Evolutionary conservation across 2,888 invertebrate genomes (phyloP), one percentile per base, ranked within the genome.

Genomic region (Ryuthela nishihirai): DNA sequence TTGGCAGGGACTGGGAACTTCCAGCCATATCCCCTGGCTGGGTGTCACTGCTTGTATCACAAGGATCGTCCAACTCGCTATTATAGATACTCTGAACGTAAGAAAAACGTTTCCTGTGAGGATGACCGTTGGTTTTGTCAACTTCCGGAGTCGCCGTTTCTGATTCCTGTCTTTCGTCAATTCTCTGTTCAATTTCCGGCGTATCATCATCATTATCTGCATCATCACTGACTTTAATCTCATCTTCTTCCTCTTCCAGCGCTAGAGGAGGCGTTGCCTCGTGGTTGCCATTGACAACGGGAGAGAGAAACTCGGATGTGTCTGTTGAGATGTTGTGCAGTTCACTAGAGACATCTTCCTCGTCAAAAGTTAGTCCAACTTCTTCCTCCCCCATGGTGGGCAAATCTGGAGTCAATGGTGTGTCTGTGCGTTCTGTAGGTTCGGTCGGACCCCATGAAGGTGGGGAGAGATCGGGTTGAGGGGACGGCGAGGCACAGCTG

Each of bases 61-160:
- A 49, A 2, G 40, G 50, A 2, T 56, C 52, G 18, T 47, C 55
- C 59, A 49, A 59, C 20, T 59, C 56, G 38, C 53, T 55, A 36
- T 62, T 32, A 24, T 62, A 55, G 29, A 62, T 55, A 44, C 62
- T 62, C 38, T 52, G 52, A 23, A 46, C 53, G 35, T 86, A 88
- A 78, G 87, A 86, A 55, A 85, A 85, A 85, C 78, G 26, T 82
- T 76, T 41, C 73, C 74, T 67, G 71, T 59, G 52, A 12, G 34
- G 34, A 6, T 41, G 29, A n/a, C 47, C 54, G 26, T n/a, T n/a
- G n/a, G n/a, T n/a, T n/a, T n/a, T n/a, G n/a, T n/a, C n/a, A n/a
- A n/a, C n/a, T n/a, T n/a, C n/a, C n/a, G n/a, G n/a, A n/a, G n/a
- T n/a, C n/a, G n/a, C n/a, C n/a, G n/a, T n/a, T n/a, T n/a, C n/a